Base-by-base conservation (phyloP, 2,113 vertebrate species). In the Psittacula cyanocephala region DNA sequence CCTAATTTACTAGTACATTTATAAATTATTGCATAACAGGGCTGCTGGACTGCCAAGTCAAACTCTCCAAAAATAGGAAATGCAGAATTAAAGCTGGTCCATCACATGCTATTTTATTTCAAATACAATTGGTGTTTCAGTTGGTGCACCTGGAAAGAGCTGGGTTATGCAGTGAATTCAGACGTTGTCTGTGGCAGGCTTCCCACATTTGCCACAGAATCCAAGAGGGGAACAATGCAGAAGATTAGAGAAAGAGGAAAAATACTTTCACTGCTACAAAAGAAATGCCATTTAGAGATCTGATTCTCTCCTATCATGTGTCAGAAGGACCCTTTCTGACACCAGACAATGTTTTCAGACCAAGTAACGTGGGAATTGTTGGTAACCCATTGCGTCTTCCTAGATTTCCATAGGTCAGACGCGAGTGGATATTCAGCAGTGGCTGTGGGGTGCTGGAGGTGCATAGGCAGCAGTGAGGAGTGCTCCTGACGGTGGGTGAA, bases 11-110 rank as follows among this genome's bases (percentile, higher is more conserved):
- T 11, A 35, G 27, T 24, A 37, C 31, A 33, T 72, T 75, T 77
- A 72, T 43, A 82, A 92, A 75, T 69, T 69, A 93, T 44, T 93
- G 53, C 53, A 63, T 52, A 89, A 63, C 63, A 82, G 70, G 63
- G 25, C 52, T 89, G 28, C 31, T 81, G 81, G 20, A 62, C 63
- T 85, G 81, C 65, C 84, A 84, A 82, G 41, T 69, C 47, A 95
- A 87, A 37, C 37, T 37, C 39, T 89, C 31, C 77, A 72, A 91
- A 85, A 47, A 84, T 7, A 80, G 67, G 39, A 88, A 91, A 85
- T 50, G 37, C 59, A 94, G 81, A 89, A 85, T 33, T 92, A 79
- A 89, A 81, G n/a, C 59, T 91, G 46, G 59, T 85, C 84, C 72
- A 41, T 77, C 59, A 70, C 53, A 65, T 35, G 59, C 11, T 89